Evolutionary conservation across 2,888 invertebrate genomes (phyloP).

Genomic region (Bombyx huttoni): DNA sequence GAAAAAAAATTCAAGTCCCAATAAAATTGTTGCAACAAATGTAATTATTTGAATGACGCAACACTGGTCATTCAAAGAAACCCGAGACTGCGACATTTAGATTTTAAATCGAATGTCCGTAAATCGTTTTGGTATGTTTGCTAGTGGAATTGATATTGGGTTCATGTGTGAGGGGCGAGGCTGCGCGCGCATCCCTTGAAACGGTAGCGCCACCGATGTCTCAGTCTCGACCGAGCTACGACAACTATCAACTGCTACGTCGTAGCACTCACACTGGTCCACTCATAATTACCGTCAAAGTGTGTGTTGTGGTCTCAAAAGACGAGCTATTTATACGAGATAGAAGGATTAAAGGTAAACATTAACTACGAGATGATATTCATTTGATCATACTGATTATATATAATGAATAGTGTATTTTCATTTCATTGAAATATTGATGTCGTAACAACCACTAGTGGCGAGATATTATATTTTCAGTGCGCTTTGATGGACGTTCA

Average conservation of each 20-base stretch:
- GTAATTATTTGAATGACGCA: neutral
- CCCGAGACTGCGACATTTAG: slow-evolving; percentile 2
- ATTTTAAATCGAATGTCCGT: slow-evolving; percentile 35
- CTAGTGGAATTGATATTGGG: slow-evolving; percentile 62
- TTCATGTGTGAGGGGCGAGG: slow-evolving; percentile 61
- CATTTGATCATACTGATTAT: too few relatives aligned
- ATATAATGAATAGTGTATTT: neutral
- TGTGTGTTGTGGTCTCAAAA: slow-evolving; percentile 33
- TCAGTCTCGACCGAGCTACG: slow-evolving; percentile 59
- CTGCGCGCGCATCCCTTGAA: slow-evolving; percentile 60
- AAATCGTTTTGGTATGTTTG: slow-evolving; percentile 46
- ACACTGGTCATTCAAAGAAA: neutral
- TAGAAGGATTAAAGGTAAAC: slow-evolving; percentile 21
- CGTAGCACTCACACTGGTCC: slow-evolving; percentile 35
- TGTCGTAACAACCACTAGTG: neutral
- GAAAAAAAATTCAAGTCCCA: too few relatives aligned
- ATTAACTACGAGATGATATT: neutral
- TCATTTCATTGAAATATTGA: neutral
- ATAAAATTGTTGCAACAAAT: too few relatives aligned
- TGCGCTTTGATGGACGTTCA: neutral
- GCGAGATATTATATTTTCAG: neutral
- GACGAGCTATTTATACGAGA: slow-evolving; percentile 14
- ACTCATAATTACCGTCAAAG: slow-evolving; percentile 22
- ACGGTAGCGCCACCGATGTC: slow-evolving; percentile 43
- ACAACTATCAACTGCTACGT: slow-evolving; percentile 47